phyloP scores from a whole-genome alignment of 2,888 invertebrate genomes.

The Atrina japonica region DNA sequence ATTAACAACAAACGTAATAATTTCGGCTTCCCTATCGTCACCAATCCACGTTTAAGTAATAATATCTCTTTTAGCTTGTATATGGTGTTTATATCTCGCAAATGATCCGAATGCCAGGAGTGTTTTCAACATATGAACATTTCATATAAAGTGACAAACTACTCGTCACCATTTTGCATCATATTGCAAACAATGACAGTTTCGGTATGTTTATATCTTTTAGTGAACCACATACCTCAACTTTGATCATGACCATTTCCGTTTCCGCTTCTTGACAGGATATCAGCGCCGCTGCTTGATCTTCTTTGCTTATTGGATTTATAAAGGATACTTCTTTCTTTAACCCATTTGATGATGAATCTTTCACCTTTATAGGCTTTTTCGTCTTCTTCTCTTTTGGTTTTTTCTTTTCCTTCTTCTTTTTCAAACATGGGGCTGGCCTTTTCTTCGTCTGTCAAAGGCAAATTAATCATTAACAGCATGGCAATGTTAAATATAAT shows the following conservation, averaged over 20 bases:
- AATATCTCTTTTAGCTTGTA: too few species aligned
- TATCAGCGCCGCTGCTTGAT: conserved; percentile 64
- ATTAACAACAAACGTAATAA: too few species aligned
- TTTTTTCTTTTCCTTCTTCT: conserved; percentile 48
- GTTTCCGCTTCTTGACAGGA: conserved; percentile 56
- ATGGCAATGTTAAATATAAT: too few species aligned
- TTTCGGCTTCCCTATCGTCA: too few species aligned
- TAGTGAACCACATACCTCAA: conserved; percentile 58
- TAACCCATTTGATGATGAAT: conserved; percentile 47
- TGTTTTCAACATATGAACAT: too few species aligned
- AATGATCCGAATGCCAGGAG: too few species aligned
- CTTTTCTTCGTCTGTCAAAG: neutral
- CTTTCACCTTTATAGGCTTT: conserved; percentile 55
- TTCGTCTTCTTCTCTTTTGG: conserved; percentile 57
- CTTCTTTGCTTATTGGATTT: conserved; percentile 68
- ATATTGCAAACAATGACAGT: too few species aligned
- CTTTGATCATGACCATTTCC: conserved; percentile 67
- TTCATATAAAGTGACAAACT: neutral
- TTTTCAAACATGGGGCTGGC: neutral
- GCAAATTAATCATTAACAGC: too few species aligned
- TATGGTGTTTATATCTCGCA: too few species aligned
- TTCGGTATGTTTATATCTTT: neutral
- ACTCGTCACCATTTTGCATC: neutral
- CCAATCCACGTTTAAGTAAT: too few species aligned
- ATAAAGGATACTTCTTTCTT: conserved; percentile 65